Conservation (phyloP, 2,113 vertebrate species). For the Chroicocephalus ridibundus region DNA sequence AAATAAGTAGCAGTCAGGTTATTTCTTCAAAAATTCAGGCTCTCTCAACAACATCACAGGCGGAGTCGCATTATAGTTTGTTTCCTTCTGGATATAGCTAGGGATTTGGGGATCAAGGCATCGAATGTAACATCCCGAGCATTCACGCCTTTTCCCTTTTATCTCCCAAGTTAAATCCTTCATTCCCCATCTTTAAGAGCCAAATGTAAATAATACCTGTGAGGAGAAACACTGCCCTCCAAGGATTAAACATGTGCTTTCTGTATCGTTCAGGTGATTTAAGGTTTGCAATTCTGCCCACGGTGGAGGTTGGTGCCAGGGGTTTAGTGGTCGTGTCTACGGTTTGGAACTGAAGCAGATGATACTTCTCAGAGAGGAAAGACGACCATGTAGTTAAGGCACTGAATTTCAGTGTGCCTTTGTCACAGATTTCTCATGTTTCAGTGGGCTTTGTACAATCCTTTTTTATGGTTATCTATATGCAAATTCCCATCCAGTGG, state of each 20-base stretch:
- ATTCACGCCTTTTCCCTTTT: not conserved
- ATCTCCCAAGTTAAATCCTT: not conserved
- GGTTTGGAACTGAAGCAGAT: not conserved
- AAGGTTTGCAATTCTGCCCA: not conserved
- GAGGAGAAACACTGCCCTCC: not conserved
- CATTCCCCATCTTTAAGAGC: not conserved
- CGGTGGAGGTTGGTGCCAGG: fast-evolving
- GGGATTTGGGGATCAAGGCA: not conserved
- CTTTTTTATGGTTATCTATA: not conserved
- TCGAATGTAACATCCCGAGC: fast-evolving
- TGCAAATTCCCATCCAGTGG: not conserved
- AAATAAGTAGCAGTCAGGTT: not conserved
- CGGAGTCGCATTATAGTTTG: not conserved
- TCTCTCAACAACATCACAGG: not conserved
- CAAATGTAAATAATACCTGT: not conserved
- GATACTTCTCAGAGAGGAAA: not conserved
- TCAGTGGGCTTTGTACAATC: not conserved
- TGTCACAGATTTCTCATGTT: not conserved
- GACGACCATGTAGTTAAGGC: not conserved
- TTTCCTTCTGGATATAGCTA: not conserved
- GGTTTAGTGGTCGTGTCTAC: not conserved
- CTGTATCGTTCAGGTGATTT: not conserved
- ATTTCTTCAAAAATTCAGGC: not conserved
- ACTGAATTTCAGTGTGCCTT: not conserved
- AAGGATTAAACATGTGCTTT: not conserved